These are phyloP conservation scores for Hypsibius dujardini DNA, from an alignment of 1,140 invertebrate genomes.

Conservation along the genomic window DNA sequence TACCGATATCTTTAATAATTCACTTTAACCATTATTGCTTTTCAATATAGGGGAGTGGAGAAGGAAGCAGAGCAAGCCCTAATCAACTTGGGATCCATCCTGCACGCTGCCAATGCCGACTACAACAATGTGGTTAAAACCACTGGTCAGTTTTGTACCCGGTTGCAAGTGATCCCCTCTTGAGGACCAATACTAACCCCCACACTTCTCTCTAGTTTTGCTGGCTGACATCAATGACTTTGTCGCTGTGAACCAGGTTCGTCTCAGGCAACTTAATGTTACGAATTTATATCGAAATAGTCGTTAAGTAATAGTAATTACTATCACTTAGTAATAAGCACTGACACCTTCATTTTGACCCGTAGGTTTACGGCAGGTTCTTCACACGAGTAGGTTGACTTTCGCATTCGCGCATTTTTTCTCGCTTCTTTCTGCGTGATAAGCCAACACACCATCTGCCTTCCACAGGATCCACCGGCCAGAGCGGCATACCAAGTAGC, in stretches of 20 bases:
- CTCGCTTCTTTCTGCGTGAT: too few relatives aligned
- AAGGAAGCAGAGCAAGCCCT: conserved; percentile 10
- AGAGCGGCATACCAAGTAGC: conserved; percentile 8
- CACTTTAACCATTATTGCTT: neutral
- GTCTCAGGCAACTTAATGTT: too few relatives aligned
- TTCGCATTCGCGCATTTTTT: too few relatives aligned
- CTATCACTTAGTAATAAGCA: too few relatives aligned
- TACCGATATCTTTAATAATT: neutral
- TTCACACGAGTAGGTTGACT: neutral
- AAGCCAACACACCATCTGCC: neutral
- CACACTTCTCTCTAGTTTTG: neutral
- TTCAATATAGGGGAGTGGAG: neutral
- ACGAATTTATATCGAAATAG: too few relatives aligned
- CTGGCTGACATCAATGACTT: conserved; percentile 15
- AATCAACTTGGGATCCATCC: neutral
- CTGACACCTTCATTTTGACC: too few relatives aligned
- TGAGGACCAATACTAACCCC: too few relatives aligned
- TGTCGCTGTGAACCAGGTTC: neutral
- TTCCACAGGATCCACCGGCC: conserved; percentile 6
- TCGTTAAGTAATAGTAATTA: too few relatives aligned
- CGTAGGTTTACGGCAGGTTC: neutral
- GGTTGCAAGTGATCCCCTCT: too few relatives aligned
- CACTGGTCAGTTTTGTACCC: neutral
- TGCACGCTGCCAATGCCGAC: neutral
- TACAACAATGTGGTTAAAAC: conserved; percentile 6